Conservation (phyloP, 2,797 vertebrate species). For the Australoheros facetus region DNA sequence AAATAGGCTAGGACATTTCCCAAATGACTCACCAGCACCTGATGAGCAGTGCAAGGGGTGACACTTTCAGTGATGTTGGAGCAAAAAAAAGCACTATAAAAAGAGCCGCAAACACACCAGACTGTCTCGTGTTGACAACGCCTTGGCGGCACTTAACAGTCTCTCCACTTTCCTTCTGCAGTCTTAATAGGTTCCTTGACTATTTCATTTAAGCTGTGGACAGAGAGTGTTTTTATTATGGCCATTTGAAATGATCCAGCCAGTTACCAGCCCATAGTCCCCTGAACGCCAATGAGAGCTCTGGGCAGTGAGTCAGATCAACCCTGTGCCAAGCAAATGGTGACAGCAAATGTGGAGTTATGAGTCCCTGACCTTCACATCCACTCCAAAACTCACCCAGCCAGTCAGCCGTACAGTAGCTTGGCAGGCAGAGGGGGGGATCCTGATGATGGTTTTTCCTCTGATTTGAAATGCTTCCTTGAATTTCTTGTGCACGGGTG, state of each 20-base stretch:
- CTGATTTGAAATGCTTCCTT: constrained; percentile 43
- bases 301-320: constrained; percentile 52
- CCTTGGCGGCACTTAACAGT: constrained; percentile 60
- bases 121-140: constrained; percentile 73
- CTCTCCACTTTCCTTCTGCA: constrained; percentile 38
- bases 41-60: constrained; percentile 47
- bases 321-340: constrained; percentile 60
- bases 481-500: constrained; percentile 43
- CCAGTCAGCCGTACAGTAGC: constrained; percentile 47
- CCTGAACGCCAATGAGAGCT: constrained; percentile 53
- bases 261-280: constrained; percentile 56
- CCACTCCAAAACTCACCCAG: constrained; percentile 57
- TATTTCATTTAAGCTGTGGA: constrained; percentile 54
- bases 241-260: constrained; percentile 57
- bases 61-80: constrained; percentile 59
- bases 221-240: constrained; percentile 65
- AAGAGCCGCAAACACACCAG: constrained; percentile 64
- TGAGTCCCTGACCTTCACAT: constrained; percentile 57
- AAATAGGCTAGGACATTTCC: constrained; percentile 49
- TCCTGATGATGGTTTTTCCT: constrained; percentile 54
- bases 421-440: constrained; percentile 20
- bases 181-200: constrained; percentile 53
- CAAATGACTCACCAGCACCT: constrained; percentile 58
- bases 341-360: constrained; percentile 54
- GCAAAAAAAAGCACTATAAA: constrained; percentile 59